These are phyloP conservation scores for Aphaenogaster floridana DNA, from an alignment of 1,140 invertebrate species.

Conservation along the genomic window DNA sequence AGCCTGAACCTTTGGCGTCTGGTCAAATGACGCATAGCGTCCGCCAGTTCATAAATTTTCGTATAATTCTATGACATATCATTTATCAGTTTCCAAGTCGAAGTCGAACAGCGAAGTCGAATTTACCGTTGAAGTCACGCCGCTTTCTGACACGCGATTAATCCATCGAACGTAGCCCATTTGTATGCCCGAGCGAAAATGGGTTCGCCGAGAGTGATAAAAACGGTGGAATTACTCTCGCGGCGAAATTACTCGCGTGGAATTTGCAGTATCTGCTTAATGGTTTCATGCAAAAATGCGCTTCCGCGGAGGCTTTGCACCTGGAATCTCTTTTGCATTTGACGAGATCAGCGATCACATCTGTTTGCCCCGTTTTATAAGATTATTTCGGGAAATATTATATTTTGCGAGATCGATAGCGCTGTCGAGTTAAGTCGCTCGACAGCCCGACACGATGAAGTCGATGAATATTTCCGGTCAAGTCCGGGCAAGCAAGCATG, in stretches of 20 bases:
- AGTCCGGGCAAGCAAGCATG: not conserved
- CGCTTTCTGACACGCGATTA: constrained; percentile 62
- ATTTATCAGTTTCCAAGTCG: constrained; percentile 57
- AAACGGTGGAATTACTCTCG: constrained; percentile 58
- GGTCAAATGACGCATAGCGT: constrained; percentile 24
- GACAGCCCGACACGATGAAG: constrained; percentile 8
- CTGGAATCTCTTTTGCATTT: constrained; percentile 46
- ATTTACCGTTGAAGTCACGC: constrained; percentile 56
- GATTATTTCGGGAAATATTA: constrained; percentile 11
- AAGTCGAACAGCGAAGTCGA: constrained; percentile 49
- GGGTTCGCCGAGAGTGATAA: constrained; percentile 61
- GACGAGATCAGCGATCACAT: constrained; percentile 31
- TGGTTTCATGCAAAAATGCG: constrained; percentile 60
- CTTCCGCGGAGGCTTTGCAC: not conserved
- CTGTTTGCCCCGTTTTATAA: constrained; percentile 18
- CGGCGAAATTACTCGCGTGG: constrained; percentile 57
- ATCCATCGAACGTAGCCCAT: constrained; percentile 63
- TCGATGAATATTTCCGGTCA: constrained; percentile 39
- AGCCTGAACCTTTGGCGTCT: not conserved
- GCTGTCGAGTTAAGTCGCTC: not conserved
- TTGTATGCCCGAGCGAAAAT: constrained; percentile 60
- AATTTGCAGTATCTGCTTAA: constrained; percentile 61
- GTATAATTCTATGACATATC: constrained; percentile 56
- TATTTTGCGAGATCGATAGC: constrained; percentile 36
- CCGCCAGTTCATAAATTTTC: constrained; percentile 54